These are phyloP conservation scores for Pomacea maculata DNA, from an alignment of 1,140 invertebrate species.

Conservation along the genomic window DNA sequence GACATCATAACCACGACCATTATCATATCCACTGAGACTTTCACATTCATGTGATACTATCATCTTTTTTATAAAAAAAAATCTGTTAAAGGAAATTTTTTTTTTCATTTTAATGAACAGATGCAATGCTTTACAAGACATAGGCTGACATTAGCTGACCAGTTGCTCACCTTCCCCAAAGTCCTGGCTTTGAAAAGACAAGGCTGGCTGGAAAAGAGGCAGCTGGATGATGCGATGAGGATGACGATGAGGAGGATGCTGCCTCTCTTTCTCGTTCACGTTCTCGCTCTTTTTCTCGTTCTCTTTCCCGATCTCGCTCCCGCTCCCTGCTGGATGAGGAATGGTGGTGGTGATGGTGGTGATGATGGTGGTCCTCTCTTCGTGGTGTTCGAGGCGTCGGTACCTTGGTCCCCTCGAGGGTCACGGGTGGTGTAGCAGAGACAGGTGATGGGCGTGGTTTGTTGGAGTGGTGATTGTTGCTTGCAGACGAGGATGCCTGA, in stretches of 20 bases:
- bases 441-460: slow-evolving; percentile 9
- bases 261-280: slow-evolving; percentile 16
- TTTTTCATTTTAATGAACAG: no score
- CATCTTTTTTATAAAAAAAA: no score
- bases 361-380: slow-evolving; percentile 20
- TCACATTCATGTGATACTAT: no score
- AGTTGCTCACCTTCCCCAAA: slow-evolving; percentile 6
- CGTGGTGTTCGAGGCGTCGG: slow-evolving; percentile 4
- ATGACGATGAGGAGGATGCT: not conserved
- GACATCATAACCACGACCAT: not conserved
- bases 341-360: slow-evolving; percentile 19
- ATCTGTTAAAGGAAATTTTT: no score
- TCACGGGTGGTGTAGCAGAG: slow-evolving; percentile 1
- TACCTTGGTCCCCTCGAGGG: slow-evolving; percentile 5
- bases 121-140: no score
- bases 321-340: slow-evolving; percentile 15
- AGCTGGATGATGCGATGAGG: slow-evolving; percentile 8
- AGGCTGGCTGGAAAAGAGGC: slow-evolving; percentile 17
- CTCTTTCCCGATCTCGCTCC: slow-evolving; percentile 25
- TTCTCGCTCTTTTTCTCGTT: slow-evolving; percentile 10
- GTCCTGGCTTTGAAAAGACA: slow-evolving; percentile 6
- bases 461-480: slow-evolving; percentile 15
- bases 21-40: no score
- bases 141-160: no score
- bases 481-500: not conserved